Base-by-base conservation (phyloP, 2,113 vertebrate species). In the Melanostigma gelatinosum region DNA sequence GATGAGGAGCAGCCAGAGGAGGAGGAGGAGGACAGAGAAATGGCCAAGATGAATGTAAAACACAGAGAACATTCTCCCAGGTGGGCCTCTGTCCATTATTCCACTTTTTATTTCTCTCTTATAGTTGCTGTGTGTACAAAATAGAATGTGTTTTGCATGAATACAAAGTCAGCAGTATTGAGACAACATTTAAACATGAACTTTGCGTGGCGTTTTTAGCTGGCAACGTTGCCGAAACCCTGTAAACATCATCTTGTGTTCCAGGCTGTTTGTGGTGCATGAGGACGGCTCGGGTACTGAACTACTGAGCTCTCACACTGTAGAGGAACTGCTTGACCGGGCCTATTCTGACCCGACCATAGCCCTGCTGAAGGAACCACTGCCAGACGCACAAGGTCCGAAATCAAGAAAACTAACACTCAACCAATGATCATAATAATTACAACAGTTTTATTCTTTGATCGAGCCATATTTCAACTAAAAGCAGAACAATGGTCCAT, bases 261-360 rank as follows among this genome's bases (percentile, higher is more conserved):
- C 2, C 80, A 99, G 98, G 88, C 96, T 98, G 86, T 98, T 99
- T 91, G 16, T 97, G 24, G 63, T 96, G 79, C 91, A 94, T 3
- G 83, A 83, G 0, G 96, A 98, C 11, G 96, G 97, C 15, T 98
- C 98, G 8, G 97, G 97, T n/a, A 90, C 90, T 0, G 98, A 99
- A 87, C 91, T 99, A n/a, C 96, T 99, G 64, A 90, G 91, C 55
- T 90, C 90, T 65, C 90, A 89, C 36, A 92, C 95, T 8, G 94
- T 96, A 6, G 93, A 95, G 18, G 72, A 95, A 50, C 92, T 94
- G 34, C 83, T 98, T 15, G 69, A 86, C 5, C 71, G 95, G 73
- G 96, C 88, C 0, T 79, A 81, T 20, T 82, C 91, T 40, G 96
- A 98, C 57, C 93, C 96, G 0, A 46, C 91, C 4, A 86, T 93